Evolutionary conservation across 2,797 vertebrate genomes (phyloP).

Genomic region (Sebastes ruberrimus): DNA sequence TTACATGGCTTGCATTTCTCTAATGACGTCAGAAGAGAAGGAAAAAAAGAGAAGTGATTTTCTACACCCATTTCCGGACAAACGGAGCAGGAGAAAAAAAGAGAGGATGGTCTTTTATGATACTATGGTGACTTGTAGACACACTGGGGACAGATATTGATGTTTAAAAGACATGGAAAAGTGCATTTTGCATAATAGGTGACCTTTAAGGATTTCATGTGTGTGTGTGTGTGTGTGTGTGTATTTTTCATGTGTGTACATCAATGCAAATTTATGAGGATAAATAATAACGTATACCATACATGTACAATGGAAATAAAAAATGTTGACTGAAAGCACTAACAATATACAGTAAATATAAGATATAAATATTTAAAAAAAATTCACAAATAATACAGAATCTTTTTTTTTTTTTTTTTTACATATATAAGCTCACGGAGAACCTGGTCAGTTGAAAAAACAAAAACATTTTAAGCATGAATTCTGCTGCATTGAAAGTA

Average conservation of each 20-base stretch:
- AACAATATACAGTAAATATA: background rate
- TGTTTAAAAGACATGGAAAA: too few relatives aligned
- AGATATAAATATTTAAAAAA: background rate
- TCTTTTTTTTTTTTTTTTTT: background rate
- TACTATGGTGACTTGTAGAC: too few relatives aligned
- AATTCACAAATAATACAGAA: background rate
- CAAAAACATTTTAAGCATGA: background rate
- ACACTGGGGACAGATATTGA: too few relatives aligned
- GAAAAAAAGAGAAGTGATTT: too few relatives aligned
- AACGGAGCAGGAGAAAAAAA: too few relatives aligned
- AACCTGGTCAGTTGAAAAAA: constrained; percentile 16
- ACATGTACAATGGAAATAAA: background rate
- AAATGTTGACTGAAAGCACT: background rate
- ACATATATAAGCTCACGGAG: background rate
- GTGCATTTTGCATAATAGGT: too few relatives aligned
- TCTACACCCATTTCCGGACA: too few relatives aligned
- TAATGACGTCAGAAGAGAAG: too few relatives aligned
- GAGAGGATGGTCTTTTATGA: too few relatives aligned
- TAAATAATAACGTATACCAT: background rate
- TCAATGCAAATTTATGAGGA: background rate
- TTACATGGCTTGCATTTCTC: too few relatives aligned
- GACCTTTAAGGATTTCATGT: background rate
- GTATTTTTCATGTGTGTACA: background rate
- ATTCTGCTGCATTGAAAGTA: constrained; percentile 29
- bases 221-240: too few relatives aligned